Base-by-base conservation (phyloP, 2,113 vertebrate genomes). In the Salvelinus sp. region DNA sequence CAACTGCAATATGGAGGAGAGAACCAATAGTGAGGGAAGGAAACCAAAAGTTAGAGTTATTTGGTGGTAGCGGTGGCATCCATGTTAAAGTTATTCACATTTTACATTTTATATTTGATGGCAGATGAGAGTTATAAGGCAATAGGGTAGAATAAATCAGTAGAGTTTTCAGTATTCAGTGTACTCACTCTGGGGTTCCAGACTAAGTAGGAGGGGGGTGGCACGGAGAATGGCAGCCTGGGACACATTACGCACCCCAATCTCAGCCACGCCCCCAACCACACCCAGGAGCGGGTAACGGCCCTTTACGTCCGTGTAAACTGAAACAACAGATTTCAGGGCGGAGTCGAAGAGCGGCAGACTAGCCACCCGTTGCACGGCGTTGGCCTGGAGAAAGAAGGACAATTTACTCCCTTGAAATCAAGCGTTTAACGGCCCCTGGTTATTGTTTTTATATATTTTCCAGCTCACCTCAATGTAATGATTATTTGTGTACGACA, bases 181-280 rank as follows among this genome's bases (percentile, higher is more conserved):
- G 3, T 12, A 87, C 92, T 48, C 76, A 94, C 93, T 88, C 79
- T 93, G 91, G 0, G 90, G 84, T 77, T 91, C 82, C 83, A 94
- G 86, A 3, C 79, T 91, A 75, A 86, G 80, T 7, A 94, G 69
- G 0, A 94, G 71, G 14, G 93, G 92, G 1, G 83, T 82, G 28
- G 88, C 91, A 13, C 72, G 72, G 23, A 20, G 80, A 71, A 86
- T 20, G 10, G 91, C 90, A 14, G 79, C 80, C 1, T 79, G 58
- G 16, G 89, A 86, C 48, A 87, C 18, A 6, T 67, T 82, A 20
- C 81, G 84, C 27, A 92, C 79, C 0, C 92, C 76, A 0, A 86
- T 48, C 83, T 93, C 89, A 0, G 89, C 91, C 4, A 85, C 75
- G 0, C 71, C 88, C 6, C 89, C 92, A 84, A 93, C 75, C 74